Percentiles rank a stretch among this genome's conserved stretches.
phyloP scores from a whole-genome alignment of 2,888 invertebrate species.

The Epicampocera succincta region DNA sequence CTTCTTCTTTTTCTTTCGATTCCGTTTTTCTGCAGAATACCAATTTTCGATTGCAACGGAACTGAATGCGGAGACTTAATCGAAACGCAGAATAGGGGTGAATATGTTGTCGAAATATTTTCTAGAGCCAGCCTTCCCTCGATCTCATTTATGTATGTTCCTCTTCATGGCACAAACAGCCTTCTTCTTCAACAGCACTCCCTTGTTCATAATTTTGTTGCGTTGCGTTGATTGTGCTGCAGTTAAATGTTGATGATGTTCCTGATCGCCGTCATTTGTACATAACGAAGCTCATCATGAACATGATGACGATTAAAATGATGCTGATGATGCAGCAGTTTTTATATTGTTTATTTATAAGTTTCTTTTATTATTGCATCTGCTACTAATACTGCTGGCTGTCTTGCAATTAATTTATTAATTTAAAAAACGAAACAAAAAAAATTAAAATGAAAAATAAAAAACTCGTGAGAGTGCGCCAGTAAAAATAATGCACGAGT shows the following conservation, averaged over 20 bases:
- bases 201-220: conserved; percentile 41
- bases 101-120: background rate
- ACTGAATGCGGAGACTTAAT: too few relatives aligned
- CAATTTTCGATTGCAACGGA: too few relatives aligned
- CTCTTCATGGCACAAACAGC: conserved; percentile 47
- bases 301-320: conserved; percentile 21
- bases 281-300: conserved; percentile 17
- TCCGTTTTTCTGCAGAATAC: too few relatives aligned
- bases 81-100: too few relatives aligned
- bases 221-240: conserved; percentile 29
- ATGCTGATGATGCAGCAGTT: conserved; percentile 51
- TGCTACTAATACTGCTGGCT: conserved; percentile 30
- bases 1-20: too few relatives aligned
- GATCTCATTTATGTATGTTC: conserved; percentile 38
- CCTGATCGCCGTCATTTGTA: conserved; percentile 37
- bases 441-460: conserved; percentile 1
- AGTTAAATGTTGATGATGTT: conserved; percentile 8
- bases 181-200: conserved; percentile 20
- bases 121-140: conserved; percentile 35
- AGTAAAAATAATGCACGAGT: conserved; percentile 61
- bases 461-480: conserved; percentile 5
- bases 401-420: conserved; percentile 69
- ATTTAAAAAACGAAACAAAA: conserved; percentile 59
- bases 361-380: conserved; percentile 46
- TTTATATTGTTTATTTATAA: conserved; percentile 14